Percentiles rank a stretch among this genome's conserved stretches.
Evolutionary conservation across 2,113 vertebrate species (phyloP).

Genomic region (Setophaga petechia): DNA sequence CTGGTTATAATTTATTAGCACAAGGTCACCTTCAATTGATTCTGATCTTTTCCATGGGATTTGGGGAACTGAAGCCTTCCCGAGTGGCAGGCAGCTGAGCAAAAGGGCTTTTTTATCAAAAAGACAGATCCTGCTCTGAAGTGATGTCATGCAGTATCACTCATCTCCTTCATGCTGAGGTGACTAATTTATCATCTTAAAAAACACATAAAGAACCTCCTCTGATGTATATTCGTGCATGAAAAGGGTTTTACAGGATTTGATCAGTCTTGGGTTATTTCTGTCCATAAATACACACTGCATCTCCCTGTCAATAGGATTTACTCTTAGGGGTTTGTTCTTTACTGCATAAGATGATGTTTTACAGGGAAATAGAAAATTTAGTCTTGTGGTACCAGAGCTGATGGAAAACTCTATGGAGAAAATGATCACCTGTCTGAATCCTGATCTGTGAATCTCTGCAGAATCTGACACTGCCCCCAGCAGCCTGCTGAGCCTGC

Average conservation of each 20-base stretch:
- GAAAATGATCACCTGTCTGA: background rate
- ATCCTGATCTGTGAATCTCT: background rate
- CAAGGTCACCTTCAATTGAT: background rate
- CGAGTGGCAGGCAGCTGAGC: background rate
- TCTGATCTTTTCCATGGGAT: background rate
- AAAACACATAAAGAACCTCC: background rate
- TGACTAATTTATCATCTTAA: background rate
- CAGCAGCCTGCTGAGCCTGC: background rate
- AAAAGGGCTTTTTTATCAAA: background rate
- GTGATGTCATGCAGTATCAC: background rate
- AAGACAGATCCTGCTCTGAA: background rate
- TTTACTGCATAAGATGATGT: background rate
- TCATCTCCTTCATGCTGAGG: background rate
- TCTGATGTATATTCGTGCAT: background rate
- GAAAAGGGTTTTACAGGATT: background rate
- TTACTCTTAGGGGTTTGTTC: background rate
- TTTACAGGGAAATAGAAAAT: background rate
- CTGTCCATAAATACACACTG: background rate
- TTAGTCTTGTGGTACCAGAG: background rate
- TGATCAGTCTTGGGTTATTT: background rate
- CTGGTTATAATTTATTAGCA: background rate
- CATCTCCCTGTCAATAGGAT: background rate
- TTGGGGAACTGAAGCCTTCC: background rate
- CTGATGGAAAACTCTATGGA: background rate
- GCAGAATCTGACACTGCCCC: background rate